Evolutionary conservation across 2,888 invertebrate species (phyloP).

Genomic region (Gisinianus flammeolus): DNA sequence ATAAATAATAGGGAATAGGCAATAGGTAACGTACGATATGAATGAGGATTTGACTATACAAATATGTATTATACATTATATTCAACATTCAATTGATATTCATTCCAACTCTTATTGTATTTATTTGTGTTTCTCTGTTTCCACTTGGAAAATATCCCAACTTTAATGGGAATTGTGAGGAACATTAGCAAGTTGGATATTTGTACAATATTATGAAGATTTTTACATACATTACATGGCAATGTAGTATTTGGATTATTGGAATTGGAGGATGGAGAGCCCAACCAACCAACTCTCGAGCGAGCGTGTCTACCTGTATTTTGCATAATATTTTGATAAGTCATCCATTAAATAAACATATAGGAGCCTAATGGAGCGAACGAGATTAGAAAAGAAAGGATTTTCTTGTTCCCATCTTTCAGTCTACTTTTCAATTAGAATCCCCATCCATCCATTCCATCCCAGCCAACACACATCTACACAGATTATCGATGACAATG

Average conservation of each 20-base stretch:
- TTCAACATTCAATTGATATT: too few relatives aligned
- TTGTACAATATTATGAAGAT: too few relatives aligned
- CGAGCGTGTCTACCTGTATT: not conserved
- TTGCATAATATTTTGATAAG: slow-evolving; percentile 39
- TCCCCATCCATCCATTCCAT: slow-evolving; percentile 30
- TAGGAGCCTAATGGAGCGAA: slow-evolving; percentile 35
- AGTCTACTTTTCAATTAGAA: slow-evolving; percentile 44
- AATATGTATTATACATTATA: too few relatives aligned
- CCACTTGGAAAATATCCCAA: too few relatives aligned
- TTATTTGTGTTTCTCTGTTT: too few relatives aligned
- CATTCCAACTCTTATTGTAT: too few relatives aligned
- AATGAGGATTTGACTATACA: too few relatives aligned
- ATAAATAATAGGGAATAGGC: too few relatives aligned
- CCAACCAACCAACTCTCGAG: not conserved
- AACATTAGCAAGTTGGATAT: too few relatives aligned
- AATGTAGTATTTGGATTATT: not conserved
- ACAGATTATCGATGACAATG: not conserved
- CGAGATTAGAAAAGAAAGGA: slow-evolving; percentile 41
- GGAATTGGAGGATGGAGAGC: not conserved
- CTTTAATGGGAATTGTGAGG: too few relatives aligned
- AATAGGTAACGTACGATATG: too few relatives aligned
- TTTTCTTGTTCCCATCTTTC: slow-evolving; percentile 40
- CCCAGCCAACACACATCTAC: not conserved
- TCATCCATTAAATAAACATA: slow-evolving; percentile 31
- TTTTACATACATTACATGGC: too few relatives aligned